Evolutionary conservation across 1,140 invertebrate genomes (phyloP).

Genomic region (Chymomyza costata): DNA sequence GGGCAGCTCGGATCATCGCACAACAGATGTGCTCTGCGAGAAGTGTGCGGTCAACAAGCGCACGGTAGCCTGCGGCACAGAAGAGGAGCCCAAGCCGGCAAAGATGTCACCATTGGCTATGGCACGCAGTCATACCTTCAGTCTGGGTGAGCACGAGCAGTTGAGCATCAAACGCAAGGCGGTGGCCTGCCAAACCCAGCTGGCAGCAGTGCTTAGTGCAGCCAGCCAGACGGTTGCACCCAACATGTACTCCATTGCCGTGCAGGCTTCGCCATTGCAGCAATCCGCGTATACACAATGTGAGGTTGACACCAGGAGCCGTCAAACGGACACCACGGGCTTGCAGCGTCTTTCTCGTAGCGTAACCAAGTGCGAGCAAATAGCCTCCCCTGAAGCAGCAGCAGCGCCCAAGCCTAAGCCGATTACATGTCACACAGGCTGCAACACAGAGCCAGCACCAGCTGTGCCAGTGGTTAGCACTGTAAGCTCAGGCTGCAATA

Average conservation of each 20-base stretch:
- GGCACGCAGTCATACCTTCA: slow-evolving; percentile 69
- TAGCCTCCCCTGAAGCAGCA: slow-evolving; percentile 29
- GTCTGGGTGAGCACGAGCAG: slow-evolving; percentile 58
- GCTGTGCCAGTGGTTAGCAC: slow-evolving; percentile 6
- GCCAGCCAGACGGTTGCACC: slow-evolving; percentile 49
- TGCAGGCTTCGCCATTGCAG: slow-evolving; percentile 47
- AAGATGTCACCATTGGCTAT: slow-evolving; percentile 32
- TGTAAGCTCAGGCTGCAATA: slow-evolving; percentile 60
- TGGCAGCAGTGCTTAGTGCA: slow-evolving; percentile 24
- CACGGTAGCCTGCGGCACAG: slow-evolving; percentile 75
- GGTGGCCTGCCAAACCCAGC: slow-evolving; percentile 50
- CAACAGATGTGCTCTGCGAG: slow-evolving; percentile 76
- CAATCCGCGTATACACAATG: slow-evolving; percentile 44
- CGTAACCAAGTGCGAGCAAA: slow-evolving; percentile 44
- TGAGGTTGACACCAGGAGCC: slow-evolving; percentile 22
- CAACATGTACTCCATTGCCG: slow-evolving; percentile 29
- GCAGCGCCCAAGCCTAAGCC: slow-evolving; percentile 5
- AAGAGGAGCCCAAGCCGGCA: slow-evolving; percentile 48
- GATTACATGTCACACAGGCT: slow-evolving; percentile 24
- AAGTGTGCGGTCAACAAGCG: slow-evolving; percentile 76
- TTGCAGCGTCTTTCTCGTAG: slow-evolving; percentile 43
- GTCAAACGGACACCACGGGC: slow-evolving; percentile 57
- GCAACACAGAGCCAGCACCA: slow-evolving; percentile 43
- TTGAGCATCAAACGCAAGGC: slow-evolving; percentile 46
- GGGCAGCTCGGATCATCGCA: slow-evolving; percentile 76